Evolutionary conservation across 1,140 invertebrate genomes (phyloP).

Genomic region (Lordiphosa clarofinis): DNA sequence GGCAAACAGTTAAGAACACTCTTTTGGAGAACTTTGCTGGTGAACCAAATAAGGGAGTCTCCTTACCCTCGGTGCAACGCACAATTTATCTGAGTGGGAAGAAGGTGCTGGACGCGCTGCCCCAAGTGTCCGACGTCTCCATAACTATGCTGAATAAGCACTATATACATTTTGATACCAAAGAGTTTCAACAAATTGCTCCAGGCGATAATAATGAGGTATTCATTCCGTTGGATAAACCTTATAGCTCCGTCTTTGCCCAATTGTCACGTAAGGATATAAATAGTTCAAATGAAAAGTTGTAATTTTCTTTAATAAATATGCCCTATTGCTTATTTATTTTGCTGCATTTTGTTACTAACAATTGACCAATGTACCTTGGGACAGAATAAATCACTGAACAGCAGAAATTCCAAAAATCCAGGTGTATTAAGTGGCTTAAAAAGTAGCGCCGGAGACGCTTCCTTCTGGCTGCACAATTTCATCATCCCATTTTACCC

Average conservation of each 20-base stretch:
- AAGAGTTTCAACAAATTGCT: constrained; percentile 84
- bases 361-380: too few relatives aligned
- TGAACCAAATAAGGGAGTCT: constrained; percentile 83
- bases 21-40: constrained; percentile 88
- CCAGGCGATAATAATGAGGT: constrained; percentile 84
- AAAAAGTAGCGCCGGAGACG: too few relatives aligned
- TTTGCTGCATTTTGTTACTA: too few relatives aligned
- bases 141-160: constrained; percentile 90
- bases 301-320: too few relatives aligned
- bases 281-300: constrained; percentile 79
- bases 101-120: constrained; percentile 83
- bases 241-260: constrained; percentile 87
- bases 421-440: too few relatives aligned
- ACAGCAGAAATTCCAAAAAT: too few relatives aligned
- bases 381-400: too few relatives aligned
- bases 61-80: constrained; percentile 88
- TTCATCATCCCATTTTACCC: too few relatives aligned
- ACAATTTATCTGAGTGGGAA: constrained; percentile 87
- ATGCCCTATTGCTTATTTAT: too few relatives aligned
- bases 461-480: too few relatives aligned
- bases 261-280: constrained; percentile 83
- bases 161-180: constrained; percentile 87
- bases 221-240: constrained; percentile 88
- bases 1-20: constrained; percentile 84
- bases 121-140: constrained; percentile 84